Percentiles rank a stretch among this genome's conserved stretches.
These are phyloP conservation scores for Rhizoglyphus robini DNA, from an alignment of 1,140 invertebrate species.

Conservation along the genomic window DNA sequence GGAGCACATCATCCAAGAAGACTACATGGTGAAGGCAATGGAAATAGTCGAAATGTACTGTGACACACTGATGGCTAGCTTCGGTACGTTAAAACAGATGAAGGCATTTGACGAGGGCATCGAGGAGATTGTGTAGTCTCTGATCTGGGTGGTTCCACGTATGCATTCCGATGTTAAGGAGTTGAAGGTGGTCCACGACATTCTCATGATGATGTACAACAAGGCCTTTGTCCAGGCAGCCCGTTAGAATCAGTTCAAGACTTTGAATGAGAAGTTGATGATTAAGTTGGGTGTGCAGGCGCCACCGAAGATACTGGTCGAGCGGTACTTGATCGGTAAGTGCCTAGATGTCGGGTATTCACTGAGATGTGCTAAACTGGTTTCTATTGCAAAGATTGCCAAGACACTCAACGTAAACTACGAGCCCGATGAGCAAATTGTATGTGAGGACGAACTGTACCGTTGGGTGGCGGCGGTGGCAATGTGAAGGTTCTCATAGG, in stretches of 20 bases:
- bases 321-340: slow-evolving; percentile 65
- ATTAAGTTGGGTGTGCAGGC: slow-evolving; percentile 93
- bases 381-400: slow-evolving; percentile 58
- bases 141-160: slow-evolving; percentile 91
- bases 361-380: neutral
- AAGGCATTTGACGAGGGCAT: slow-evolving; percentile 90
- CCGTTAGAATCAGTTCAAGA: slow-evolving; percentile 54
- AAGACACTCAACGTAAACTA: slow-evolving; percentile 85
- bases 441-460: slow-evolving; percentile 10
- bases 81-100: slow-evolving; percentile 93
- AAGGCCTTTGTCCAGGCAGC: slow-evolving; percentile 76
- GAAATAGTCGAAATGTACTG: slow-evolving; percentile 97
- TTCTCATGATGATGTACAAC: slow-evolving; percentile 83
- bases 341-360: neutral
- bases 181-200: slow-evolving; percentile 79
- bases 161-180: no score
- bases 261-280: slow-evolving; percentile 85
- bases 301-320: slow-evolving; percentile 88
- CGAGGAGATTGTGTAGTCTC: slow-evolving; percentile 85
- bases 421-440: slow-evolving; percentile 43
- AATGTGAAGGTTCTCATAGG: neutral
- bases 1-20: slow-evolving; percentile 95
- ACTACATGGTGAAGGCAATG: slow-evolving; percentile 95
- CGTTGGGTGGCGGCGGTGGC: neutral
- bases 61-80: slow-evolving; percentile 89